phyloP scores from a whole-genome alignment of 2,888 invertebrate species.

The Leptinotarsa peninsularis region DNA sequence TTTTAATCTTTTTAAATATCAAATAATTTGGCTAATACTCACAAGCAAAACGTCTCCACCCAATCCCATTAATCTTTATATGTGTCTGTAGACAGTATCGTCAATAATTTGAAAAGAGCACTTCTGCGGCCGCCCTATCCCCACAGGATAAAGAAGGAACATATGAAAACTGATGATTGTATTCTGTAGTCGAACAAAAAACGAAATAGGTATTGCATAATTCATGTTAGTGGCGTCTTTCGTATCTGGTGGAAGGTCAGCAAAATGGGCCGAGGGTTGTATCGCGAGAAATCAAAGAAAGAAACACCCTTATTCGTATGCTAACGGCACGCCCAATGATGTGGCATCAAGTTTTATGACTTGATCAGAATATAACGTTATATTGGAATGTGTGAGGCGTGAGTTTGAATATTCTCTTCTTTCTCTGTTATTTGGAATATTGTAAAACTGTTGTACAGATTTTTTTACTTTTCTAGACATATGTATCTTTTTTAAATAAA shows the following conservation, averaged over 20 bases:
- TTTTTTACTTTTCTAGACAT: too few relatives aligned
- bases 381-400: slow-evolving; percentile 58
- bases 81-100: slow-evolving; percentile 6
- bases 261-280: slow-evolving; percentile 54
- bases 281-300: slow-evolving; percentile 62
- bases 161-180: slow-evolving; percentile 49
- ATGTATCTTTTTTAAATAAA: too few relatives aligned
- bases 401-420: slow-evolving; percentile 35
- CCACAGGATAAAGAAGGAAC: slow-evolving; percentile 21
- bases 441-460: too few relatives aligned
- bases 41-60: too few relatives aligned
- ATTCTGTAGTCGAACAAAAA: slow-evolving; percentile 44
- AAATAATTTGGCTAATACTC: too few relatives aligned
- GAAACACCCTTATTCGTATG: slow-evolving; percentile 64
- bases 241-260: slow-evolving; percentile 59
- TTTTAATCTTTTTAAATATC: too few relatives aligned
- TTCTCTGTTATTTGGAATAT: too few relatives aligned
- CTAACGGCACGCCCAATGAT: slow-evolving; percentile 63
- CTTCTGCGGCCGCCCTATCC: slow-evolving; percentile 26
- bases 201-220: slow-evolving; percentile 59
- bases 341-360: slow-evolving; percentile 66
- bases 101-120: slow-evolving; percentile 31
- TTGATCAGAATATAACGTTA: slow-evolving; percentile 66
- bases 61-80: too few relatives aligned
- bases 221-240: slow-evolving; percentile 57